Percentiles rank a stretch among this genome's conserved stretches.
phyloP scores from a whole-genome alignment of 2,797 vertebrate genomes.

The Pipistrellus pipistrellus region DNA sequence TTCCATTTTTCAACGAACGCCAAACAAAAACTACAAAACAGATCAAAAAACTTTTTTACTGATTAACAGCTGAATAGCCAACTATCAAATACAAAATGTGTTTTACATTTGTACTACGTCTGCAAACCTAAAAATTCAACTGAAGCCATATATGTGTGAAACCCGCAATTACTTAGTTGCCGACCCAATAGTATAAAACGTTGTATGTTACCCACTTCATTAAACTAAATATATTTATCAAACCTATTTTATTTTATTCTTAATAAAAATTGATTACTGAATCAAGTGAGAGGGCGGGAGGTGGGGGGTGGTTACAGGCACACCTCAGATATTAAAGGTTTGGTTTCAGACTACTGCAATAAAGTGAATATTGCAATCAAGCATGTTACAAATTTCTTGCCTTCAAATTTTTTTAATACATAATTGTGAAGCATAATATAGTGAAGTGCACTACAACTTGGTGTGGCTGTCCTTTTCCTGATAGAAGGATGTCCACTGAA shows the following conservation, averaged over 20 bases:
- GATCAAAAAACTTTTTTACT: too few relatives aligned
- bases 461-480: background rate
- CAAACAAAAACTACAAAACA: too few relatives aligned
- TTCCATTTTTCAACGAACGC: too few relatives aligned
- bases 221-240: background rate
- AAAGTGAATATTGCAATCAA: background rate
- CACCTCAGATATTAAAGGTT: background rate
- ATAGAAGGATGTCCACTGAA: background rate
- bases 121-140: too few relatives aligned
- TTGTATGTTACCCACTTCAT: background rate
- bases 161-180: too few relatives aligned
- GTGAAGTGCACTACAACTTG: background rate
- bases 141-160: too few relatives aligned
- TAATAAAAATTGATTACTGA: background rate
- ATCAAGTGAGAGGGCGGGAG: background rate
- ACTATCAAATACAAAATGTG: too few relatives aligned
- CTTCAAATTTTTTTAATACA: background rate
- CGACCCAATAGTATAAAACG: background rate
- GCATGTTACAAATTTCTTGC: background rate
- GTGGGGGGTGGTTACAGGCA: accelerated
- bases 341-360: background rate
- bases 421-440: background rate
- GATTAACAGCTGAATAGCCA: too few relatives aligned
- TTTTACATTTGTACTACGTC: too few relatives aligned
- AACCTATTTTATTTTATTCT: background rate